Evolutionary conservation across 92 coral and sea anemone genomes (phyloP).

Genomic region (Actinostola sp.): DNA sequence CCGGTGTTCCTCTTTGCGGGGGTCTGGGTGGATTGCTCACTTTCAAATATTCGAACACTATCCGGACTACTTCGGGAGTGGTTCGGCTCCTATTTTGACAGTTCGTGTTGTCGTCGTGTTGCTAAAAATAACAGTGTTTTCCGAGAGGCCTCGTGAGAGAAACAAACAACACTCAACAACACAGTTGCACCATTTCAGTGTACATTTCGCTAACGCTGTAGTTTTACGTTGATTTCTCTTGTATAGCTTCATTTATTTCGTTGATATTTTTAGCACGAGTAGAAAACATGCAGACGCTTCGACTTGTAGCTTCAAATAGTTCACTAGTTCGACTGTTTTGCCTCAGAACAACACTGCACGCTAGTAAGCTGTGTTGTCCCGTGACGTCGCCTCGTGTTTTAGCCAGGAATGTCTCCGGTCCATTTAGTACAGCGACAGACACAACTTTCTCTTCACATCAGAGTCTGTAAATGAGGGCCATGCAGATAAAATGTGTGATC

Average conservation of each 20-base stretch:
- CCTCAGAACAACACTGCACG: conserved; percentile 9
- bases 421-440: conserved; percentile 63
- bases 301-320: background rate
- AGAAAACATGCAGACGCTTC: conserved; percentile 13
- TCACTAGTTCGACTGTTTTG: conserved; percentile 10
- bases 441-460: conserved; percentile 82
- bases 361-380: background rate
- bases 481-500: conserved; percentile 92
- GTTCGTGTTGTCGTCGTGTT: too few relatives aligned
- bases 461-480: conserved; percentile 89
- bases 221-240: background rate
- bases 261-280: background rate
- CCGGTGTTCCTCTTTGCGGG: conserved; percentile 47
- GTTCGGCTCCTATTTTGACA: conserved; percentile 6
- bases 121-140: background rate
- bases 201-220: background rate
- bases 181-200: conserved; percentile 1
- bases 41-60: conserved; percentile 9
- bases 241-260: background rate
- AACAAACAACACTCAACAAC: background rate
- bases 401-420: conserved; percentile 60
- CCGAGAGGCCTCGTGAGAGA: conserved; percentile 2
- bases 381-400: conserved; percentile 4
- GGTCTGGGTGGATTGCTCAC: conserved; percentile 52
- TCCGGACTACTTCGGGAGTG: conserved; percentile 13